Percentiles rank a stretch among this genome's conserved stretches.
These are phyloP conservation scores for Drosophila santomea DNA, from an alignment of 1,140 invertebrate species.

Conservation along the genomic window DNA sequence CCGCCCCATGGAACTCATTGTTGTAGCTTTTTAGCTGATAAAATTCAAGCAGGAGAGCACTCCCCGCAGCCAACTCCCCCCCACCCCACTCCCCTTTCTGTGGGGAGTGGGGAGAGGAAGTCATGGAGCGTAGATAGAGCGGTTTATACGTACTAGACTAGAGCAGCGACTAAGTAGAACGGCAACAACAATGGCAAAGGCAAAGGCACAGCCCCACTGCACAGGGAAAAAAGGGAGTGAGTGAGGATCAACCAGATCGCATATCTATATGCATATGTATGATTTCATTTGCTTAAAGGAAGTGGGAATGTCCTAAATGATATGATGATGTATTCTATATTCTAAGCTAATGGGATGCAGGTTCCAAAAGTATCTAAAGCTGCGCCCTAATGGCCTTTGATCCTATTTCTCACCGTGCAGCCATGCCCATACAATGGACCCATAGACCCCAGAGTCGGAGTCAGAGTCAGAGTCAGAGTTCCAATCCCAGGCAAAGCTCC, in stretches of 20 bases:
- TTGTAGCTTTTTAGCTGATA: constrained; percentile 53
- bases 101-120: constrained; percentile 51
- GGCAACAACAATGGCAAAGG: constrained; percentile 59
- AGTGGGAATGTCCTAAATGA: neutral
- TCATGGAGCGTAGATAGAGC: constrained; percentile 61
- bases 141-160: constrained; percentile 39
- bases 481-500: constrained; percentile 68
- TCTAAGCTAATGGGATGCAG: too few species aligned
- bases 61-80: neutral
- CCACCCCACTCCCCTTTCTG: neutral
- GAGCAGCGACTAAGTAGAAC: constrained; percentile 74
- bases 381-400: neutral
- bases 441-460: constrained; percentile 16
- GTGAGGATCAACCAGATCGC: neutral
- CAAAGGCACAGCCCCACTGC: constrained; percentile 13
- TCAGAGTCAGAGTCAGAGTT: constrained; percentile 34
- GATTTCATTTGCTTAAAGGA: too few species aligned
- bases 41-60: constrained; percentile 50
- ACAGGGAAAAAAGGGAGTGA: neutral
- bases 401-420: constrained; percentile 18
- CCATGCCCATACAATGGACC: neutral
- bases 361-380: too few species aligned
- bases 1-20: constrained; percentile 12
- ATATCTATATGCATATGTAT: neutral
- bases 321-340: too few species aligned